Conservation (phyloP, 2,888 invertebrate species). For the Capitulum mitella region DNA sequence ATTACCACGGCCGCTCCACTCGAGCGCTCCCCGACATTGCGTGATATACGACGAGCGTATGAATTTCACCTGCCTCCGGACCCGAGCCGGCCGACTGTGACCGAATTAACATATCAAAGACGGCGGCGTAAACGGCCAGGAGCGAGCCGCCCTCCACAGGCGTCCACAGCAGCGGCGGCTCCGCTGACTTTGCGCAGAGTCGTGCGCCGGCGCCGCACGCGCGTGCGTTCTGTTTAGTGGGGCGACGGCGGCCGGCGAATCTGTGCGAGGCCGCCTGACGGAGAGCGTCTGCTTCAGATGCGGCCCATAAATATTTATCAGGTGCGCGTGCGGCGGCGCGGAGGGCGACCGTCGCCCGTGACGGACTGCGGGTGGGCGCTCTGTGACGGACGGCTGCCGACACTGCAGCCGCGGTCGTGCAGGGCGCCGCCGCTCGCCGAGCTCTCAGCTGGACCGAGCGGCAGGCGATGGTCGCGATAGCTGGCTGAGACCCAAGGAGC, state of each 20-base stretch:
- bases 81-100: background rate
- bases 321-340: background rate
- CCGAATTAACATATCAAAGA: background rate
- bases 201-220: no score
- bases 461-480: no score
- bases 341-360: background rate
- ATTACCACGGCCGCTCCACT: background rate
- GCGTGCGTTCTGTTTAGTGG: no score
- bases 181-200: no score
- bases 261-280: no score
- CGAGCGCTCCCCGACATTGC: background rate
- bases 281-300: background rate
- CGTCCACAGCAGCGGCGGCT: no score
- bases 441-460: no score
- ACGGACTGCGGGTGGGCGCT: background rate
- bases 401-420: no score
- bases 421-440: no score
- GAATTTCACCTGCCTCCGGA: background rate
- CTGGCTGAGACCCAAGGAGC: no score
- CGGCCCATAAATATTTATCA: conserved; percentile 10
- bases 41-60: background rate
- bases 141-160: no score
- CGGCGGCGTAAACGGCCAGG: background rate
- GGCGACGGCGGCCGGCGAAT: no score
- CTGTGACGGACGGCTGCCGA: background rate